Conservation (phyloP, 2,113 vertebrate species). For the Motacilla tschutschensis region DNA sequence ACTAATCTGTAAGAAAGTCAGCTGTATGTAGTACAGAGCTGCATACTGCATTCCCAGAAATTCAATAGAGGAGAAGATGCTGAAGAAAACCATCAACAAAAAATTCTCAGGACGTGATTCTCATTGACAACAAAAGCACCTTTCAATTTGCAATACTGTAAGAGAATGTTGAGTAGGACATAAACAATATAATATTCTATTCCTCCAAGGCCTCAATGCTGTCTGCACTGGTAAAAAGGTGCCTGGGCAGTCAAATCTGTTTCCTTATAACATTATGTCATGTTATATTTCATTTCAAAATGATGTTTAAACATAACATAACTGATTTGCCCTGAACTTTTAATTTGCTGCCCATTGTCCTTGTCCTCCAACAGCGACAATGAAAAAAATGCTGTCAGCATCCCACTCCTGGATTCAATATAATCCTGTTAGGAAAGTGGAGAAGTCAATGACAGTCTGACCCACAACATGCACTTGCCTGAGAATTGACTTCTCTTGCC, state of each 20-base stretch:
- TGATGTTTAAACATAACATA: constrained; percentile 42
- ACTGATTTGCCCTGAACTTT: constrained; percentile 26
- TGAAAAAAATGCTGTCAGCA: background rate
- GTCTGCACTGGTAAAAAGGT: background rate
- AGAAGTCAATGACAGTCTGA: constrained; percentile 24
- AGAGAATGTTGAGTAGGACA: background rate
- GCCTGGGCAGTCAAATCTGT: background rate
- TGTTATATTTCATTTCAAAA: constrained; percentile 29
- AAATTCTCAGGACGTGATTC: background rate
- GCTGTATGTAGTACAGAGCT: background rate
- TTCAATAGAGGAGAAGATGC: background rate
- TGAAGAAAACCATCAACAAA: background rate
- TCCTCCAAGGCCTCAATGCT: background rate
- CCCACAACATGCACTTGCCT: background rate
- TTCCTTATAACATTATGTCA: constrained; percentile 19
- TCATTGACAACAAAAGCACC: background rate
- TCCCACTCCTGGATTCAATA: background rate
- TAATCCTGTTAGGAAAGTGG: constrained; percentile 22
- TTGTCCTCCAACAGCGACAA: background rate
- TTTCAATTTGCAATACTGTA: background rate
- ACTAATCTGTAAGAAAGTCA: background rate
- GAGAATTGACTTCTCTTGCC: background rate
- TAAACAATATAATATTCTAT: background rate
- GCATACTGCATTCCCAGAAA: background rate
- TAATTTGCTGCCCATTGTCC: constrained; percentile 35